Percentiles rank a stretch among this genome's conserved stretches.
phyloP scores from a whole-genome alignment of 2,888 invertebrate species.

The Gymnoscelis rufifasciata region DNA sequence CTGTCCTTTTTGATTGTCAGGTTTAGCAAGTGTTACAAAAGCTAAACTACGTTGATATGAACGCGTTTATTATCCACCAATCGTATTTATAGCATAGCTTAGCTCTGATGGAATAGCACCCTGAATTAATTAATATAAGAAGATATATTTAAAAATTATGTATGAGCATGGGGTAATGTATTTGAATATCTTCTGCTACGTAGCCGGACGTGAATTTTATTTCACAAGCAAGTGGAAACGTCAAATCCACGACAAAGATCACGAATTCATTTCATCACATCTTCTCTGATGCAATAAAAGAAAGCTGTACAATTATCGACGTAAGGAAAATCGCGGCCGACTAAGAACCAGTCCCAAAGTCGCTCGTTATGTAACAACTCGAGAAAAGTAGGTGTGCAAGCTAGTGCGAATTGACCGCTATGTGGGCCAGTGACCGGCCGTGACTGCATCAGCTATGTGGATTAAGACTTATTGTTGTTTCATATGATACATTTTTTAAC shows the following conservation, averaged over 20 bases:
- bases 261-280: slow-evolving; percentile 21
- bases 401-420: slow-evolving; percentile 43
- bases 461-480: no score
- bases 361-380: slow-evolving; percentile 32
- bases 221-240: not conserved
- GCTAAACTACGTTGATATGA: no score
- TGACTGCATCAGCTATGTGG: slow-evolving; percentile 39
- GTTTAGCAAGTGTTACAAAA: no score
- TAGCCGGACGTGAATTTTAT: not conserved
- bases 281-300: slow-evolving; percentile 28
- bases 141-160: no score
- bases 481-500: no score
- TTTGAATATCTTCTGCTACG: no score
- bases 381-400: slow-evolving; percentile 35
- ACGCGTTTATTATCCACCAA: no score
- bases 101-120: no score
- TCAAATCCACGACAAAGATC: slow-evolving; percentile 4
- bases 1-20: no score
- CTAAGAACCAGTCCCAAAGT: slow-evolving; percentile 25
- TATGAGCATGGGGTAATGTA: no score
- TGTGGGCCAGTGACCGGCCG: slow-evolving; percentile 57
- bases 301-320: slow-evolving; percentile 26
- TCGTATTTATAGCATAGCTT: no score
- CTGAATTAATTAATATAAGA: no score
- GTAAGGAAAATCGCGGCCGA: slow-evolving; percentile 23